phyloP scores from a whole-genome alignment of 2,797 vertebrate species.

The Tolypeutes matacus region DNA sequence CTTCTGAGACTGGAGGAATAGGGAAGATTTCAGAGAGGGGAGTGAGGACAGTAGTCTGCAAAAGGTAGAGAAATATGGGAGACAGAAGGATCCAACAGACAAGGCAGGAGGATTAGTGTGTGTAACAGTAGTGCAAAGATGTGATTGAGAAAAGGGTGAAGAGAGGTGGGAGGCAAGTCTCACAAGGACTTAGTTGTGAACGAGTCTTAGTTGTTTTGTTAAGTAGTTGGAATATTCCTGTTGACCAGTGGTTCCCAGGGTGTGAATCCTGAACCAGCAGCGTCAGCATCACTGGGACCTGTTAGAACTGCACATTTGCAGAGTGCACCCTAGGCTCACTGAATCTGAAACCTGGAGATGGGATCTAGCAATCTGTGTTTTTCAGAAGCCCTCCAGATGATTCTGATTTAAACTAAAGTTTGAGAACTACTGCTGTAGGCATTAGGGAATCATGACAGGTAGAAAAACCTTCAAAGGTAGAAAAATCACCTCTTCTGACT shows the following conservation, averaged over 20 bases:
- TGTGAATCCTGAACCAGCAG: neutral
- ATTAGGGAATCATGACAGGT: neutral
- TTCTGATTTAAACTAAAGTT: neutral
- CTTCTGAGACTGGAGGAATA: neutral
- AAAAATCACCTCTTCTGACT: neutral
- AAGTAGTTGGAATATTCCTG: neutral
- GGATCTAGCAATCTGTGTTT: neutral
- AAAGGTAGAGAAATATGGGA: neutral
- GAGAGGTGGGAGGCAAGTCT: neutral
- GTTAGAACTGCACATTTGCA: neutral
- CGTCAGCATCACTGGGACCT: neutral
- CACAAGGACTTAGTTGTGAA: neutral
- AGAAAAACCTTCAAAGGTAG: neutral
- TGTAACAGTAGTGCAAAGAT: neutral
- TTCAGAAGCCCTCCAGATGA: neutral
- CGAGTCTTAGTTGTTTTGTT: neutral
- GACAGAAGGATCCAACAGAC: neutral
- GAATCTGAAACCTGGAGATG: neutral
- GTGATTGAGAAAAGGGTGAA: neutral
- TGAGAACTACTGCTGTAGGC: neutral
- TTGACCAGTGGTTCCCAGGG: neutral
- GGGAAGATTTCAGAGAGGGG: neutral
- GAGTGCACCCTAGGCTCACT: neutral
- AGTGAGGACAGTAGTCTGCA: neutral
- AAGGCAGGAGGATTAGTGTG: neutral